Base-by-base conservation (phyloP, 2,888 invertebrate species). In the Rhagophthalmus giganteus region DNA sequence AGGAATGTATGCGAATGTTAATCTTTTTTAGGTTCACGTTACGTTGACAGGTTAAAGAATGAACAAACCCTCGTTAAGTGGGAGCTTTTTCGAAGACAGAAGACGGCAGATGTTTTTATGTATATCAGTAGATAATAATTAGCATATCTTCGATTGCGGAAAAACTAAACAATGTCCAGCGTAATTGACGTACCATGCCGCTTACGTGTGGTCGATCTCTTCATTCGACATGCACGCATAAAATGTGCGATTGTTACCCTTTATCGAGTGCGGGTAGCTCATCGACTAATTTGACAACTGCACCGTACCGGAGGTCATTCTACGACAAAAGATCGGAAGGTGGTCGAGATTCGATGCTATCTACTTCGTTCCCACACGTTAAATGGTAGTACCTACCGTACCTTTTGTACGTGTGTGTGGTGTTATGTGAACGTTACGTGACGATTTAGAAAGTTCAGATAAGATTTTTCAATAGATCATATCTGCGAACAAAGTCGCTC, bases 311-410 rank as follows among this genome's bases (percentile, higher is more conserved):
- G 20, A 34, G 56, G 53, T 49, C 56, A 53, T 25, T 33, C 20
- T 37, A 35, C 15, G 38, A 49, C 49, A 42, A 52, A 48, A 44
- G 40, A 45, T 49, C 42, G 58, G 53, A 57, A 59, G 57, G 58
- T 58, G 58, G 47, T 50, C 50, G 54, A 58, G 54, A 27, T 52
- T 48, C 34, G 57, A 57, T 57, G 38, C 24, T 53, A 53, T 53
- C 48, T 44, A 12, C 41, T 14, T 42, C 38, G 55, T 59, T 59
- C 58, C 58, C 58, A 59, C n/a, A n/a, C 58, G 57, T 59, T 45
- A 55, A 54, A 58, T 58, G 55, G 58, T 54, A 54, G 40, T 53
- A 28, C 48, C n/a, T n/a, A n/a, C n/a, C n/a, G n/a, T n/a, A n/a
- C 51, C 55, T 55, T 55, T 55, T 54, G 35, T 54, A 33, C 50